Evolutionary conservation across 2,797 vertebrate species (phyloP).

Genomic region (Diglossa cyanea): DNA sequence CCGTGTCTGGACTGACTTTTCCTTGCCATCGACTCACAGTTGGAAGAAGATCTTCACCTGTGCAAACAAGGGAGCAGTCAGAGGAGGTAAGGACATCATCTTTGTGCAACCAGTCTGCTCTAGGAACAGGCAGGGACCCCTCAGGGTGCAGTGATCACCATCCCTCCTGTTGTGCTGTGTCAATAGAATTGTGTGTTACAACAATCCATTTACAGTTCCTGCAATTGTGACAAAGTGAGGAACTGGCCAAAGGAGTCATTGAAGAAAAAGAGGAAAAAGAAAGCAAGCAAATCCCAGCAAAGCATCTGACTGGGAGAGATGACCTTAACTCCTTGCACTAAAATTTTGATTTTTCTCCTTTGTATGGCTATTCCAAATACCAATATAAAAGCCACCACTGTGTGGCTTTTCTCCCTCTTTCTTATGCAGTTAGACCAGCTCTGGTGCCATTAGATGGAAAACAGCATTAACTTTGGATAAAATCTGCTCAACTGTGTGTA

Average conservation of each 20-base stretch:
- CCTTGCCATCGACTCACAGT: slow-evolving; percentile 97
- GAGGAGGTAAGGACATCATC: slow-evolving; percentile 84
- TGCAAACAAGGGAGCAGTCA: slow-evolving; percentile 88
- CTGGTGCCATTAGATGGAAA: background rate
- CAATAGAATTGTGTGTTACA: background rate
- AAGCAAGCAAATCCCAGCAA: background rate
- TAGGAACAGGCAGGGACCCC: background rate
- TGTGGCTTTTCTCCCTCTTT: background rate
- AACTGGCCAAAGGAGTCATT: background rate
- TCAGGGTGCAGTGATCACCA: background rate
- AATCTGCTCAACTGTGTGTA: background rate
- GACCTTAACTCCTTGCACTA: background rate
- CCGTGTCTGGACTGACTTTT: slow-evolving; percentile 89
- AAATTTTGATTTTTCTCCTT: background rate
- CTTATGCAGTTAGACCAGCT: background rate
- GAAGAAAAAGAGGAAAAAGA: background rate
- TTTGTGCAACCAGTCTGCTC: background rate
- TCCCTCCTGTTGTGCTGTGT: background rate
- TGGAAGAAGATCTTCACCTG: slow-evolving; percentile 90
- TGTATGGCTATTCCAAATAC: background rate
- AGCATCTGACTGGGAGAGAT: background rate
- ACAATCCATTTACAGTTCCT: background rate
- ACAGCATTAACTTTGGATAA: background rate
- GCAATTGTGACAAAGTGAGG: background rate
- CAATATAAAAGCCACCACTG: background rate